Conservation (phyloP, 35 echinoderm and acorn worm genomes). For the Ophiothrix spiculata region DNA sequence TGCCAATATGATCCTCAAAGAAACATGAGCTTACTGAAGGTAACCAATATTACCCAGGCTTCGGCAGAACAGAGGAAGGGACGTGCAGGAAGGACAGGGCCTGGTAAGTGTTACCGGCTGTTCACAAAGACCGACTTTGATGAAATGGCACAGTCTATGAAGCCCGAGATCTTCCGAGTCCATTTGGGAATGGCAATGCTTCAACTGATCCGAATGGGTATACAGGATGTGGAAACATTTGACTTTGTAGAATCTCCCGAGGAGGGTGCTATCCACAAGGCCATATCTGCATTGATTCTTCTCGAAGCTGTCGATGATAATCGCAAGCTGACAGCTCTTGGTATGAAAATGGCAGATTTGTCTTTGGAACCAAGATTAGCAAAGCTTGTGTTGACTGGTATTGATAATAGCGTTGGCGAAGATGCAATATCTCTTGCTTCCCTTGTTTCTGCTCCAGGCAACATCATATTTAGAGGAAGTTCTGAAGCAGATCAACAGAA, state of each 20-base stretch:
- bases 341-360: slow-evolving; percentile 24
- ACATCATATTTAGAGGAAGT: slow-evolving; percentile 30
- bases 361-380: slow-evolving; percentile 37
- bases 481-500: slow-evolving; percentile 34
- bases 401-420: slow-evolving; percentile 6
- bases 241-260: slow-evolving; percentile 50
- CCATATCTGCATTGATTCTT: slow-evolving; percentile 14
- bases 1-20: slow-evolving; percentile 43
- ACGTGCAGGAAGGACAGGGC: slow-evolving; percentile 31
- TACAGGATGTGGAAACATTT: slow-evolving; percentile 39
- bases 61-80: slow-evolving; percentile 45
- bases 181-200: slow-evolving; percentile 48
- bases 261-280: slow-evolving; percentile 27
- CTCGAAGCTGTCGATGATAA: slow-evolving; percentile 29
- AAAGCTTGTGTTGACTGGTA: slow-evolving; percentile 32
- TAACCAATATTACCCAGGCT: slow-evolving; percentile 29
- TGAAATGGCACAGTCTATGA: slow-evolving; percentile 24
- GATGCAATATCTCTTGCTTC: slow-evolving; percentile 30
- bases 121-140: slow-evolving; percentile 30
- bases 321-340: slow-evolving; percentile 24
- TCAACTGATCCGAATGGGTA: slow-evolving; percentile 40
- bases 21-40: slow-evolving; percentile 51
- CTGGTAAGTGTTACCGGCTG: slow-evolving; percentile 26
- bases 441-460: slow-evolving; percentile 36
- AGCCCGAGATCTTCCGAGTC: slow-evolving; percentile 42